Evolutionary conservation across 2,888 invertebrate species (phyloP).

Genomic region (Auanema sp.): DNA sequence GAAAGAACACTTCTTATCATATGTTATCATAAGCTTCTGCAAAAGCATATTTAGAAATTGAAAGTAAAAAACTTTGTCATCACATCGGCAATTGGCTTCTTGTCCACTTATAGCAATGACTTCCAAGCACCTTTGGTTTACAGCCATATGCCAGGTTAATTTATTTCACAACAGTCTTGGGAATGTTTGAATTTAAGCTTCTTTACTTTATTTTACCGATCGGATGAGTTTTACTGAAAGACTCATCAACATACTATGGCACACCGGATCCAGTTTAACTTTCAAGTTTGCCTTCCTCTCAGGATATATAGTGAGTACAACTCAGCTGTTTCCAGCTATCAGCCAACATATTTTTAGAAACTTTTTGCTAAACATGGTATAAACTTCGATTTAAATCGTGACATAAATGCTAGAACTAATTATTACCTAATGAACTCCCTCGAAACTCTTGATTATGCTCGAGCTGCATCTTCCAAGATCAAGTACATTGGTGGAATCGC

Average conservation of each 20-base stretch:
- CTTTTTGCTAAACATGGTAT: constrained; percentile 13
- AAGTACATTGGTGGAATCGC: constrained; percentile 21
- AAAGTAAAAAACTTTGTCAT: constrained; percentile 8
- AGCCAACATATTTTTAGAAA: constrained; percentile 7
- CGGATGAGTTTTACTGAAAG: constrained; percentile 14
- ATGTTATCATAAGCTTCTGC: neutral
- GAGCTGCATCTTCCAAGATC: constrained; percentile 14
- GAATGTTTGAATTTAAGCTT: constrained; percentile 8
- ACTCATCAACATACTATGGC: constrained; percentile 17
- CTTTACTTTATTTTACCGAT: constrained; percentile 14
- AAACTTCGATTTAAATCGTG: constrained; percentile 11
- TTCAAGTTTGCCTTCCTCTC: constrained; percentile 7
- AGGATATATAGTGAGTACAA: constrained; percentile 12
- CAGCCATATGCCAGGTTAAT: constrained; percentile 18
- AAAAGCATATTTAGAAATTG: constrained; percentile 10
- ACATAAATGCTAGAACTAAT: constrained; percentile 8
- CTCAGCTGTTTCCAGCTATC: neutral
- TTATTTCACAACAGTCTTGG: neutral
- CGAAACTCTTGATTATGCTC: constrained; percentile 13
- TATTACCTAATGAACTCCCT: constrained; percentile 15
- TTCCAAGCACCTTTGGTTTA: constrained; percentile 18
- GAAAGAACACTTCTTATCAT: too few relatives aligned
- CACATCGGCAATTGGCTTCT: constrained; percentile 14
- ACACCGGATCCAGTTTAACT: constrained; percentile 6
- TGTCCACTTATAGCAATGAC: constrained; percentile 9